phyloP scores from a whole-genome alignment of 2,888 invertebrate species.

The Agonopterix heracliana region DNA sequence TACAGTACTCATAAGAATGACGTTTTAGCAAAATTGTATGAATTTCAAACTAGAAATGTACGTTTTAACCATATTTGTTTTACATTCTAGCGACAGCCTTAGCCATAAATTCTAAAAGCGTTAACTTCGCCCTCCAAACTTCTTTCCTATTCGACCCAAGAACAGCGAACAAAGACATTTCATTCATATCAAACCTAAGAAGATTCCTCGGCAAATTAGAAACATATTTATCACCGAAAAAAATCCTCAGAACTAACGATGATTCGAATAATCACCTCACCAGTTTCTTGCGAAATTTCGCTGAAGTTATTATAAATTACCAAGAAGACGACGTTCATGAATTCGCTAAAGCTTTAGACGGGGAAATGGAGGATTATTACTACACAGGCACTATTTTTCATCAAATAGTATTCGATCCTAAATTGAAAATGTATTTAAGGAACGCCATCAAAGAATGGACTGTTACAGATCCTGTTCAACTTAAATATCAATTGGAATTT shows the following conservation, averaged over 20 bases:
- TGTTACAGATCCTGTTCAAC: too few species aligned
- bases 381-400: neutral
- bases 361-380: neutral
- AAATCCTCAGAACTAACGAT: neutral
- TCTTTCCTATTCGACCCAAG: conserved; percentile 8
- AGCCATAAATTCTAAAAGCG: neutral
- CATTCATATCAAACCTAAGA: neutral
- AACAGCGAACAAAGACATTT: conserved; percentile 1
- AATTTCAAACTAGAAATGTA: too few species aligned
- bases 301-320: neutral
- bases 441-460: neutral
- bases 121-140: conserved; percentile 10
- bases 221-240: neutral
- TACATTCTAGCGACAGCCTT: neutral
- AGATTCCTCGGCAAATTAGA: conserved; percentile 1
- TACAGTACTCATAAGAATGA: too few species aligned
- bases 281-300: neutral
- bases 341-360: neutral
- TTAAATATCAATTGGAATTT: too few species aligned
- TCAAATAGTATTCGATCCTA: conserved; percentile 2
- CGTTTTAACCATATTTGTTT: too few species aligned
- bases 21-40: too few species aligned
- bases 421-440: conserved; percentile 1
- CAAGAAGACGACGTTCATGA: neutral
- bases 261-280: neutral